Conservation (phyloP, 2,113 vertebrate species). For the Bucco capensis region DNA sequence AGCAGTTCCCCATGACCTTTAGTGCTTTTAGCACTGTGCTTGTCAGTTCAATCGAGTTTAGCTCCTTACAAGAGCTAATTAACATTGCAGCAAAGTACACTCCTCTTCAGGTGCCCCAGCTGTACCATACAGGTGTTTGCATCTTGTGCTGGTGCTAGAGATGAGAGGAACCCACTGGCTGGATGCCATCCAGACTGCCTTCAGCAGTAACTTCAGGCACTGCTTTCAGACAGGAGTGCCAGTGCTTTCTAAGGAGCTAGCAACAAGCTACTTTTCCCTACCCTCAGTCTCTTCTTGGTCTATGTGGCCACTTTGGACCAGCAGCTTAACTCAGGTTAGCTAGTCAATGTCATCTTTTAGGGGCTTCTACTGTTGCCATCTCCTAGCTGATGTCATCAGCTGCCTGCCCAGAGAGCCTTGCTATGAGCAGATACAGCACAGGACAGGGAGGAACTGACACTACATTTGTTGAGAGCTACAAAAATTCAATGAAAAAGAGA, state of each 20-base stretch:
- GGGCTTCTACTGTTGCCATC: not conserved
- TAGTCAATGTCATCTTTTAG: not conserved
- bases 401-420: not conserved
- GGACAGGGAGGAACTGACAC: not conserved
- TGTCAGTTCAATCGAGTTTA: not conserved
- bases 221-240: too few relatives aligned
- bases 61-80: not conserved
- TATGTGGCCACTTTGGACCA: too few relatives aligned
- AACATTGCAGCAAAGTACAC: not conserved
- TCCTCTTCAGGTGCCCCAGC: not conserved
- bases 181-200: accelerated
- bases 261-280: not conserved
- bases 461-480: not conserved
- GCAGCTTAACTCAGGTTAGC: not conserved
- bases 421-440: not conserved
- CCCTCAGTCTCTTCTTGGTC: accelerated
- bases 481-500: not conserved
- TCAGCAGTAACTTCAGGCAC: accelerated
- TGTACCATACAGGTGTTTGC: not conserved
- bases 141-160: not conserved
- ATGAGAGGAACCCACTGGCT: not conserved
- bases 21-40: not conserved
- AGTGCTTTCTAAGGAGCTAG: not conserved
- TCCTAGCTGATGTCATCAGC: not conserved
- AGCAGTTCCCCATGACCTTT: not conserved